Percentiles rank a stretch among this genome's conserved stretches.
Evolutionary conservation across 2,797 vertebrate genomes (phyloP).

Genomic region (Sandelia bainsii): DNA sequence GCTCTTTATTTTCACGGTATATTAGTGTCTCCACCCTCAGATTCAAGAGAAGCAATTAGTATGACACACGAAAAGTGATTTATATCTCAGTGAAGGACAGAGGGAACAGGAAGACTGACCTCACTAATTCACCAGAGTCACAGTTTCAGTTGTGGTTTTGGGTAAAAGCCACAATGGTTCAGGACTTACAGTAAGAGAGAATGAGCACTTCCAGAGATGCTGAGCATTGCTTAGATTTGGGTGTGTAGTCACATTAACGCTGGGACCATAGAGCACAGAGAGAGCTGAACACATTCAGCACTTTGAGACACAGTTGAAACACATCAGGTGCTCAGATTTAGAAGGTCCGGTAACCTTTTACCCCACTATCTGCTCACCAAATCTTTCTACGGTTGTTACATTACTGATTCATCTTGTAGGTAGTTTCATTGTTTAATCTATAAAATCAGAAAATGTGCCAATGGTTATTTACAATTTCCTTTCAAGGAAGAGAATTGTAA

Average conservation of each 20-base stretch:
- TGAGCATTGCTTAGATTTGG: slow-evolving; percentile 27
- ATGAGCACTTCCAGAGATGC: slow-evolving; percentile 31
- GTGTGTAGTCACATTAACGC: slow-evolving; percentile 40
- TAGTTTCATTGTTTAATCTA: background rate
- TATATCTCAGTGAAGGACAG: slow-evolving; percentile 37
- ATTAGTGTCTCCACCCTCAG: slow-evolving; percentile 22
- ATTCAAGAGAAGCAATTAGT: slow-evolving; percentile 35
- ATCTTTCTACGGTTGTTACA: too few species aligned
- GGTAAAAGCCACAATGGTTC: slow-evolving; percentile 20
- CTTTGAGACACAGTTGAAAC: background rate
- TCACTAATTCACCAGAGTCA: slow-evolving; percentile 47
- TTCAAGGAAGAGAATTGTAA: background rate
- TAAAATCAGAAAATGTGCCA: background rate
- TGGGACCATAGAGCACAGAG: background rate
- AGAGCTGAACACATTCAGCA: background rate
- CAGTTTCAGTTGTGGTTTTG: slow-evolving; percentile 60
- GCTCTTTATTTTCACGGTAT: slow-evolving; percentile 14
- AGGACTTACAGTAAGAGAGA: slow-evolving; percentile 48
- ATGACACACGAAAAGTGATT: slow-evolving; percentile 48
- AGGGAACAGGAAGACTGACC: slow-evolving; percentile 56
- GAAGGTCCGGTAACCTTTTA: background rate
- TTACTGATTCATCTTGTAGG: background rate
- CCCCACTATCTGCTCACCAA: too few species aligned
- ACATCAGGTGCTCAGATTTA: background rate
- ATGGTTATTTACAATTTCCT: background rate